Evolutionary conservation across 2,113 vertebrate genomes (phyloP), one percentile per base, ranked within the genome.

Genomic region (Tragelaphus imberbis): DNA sequence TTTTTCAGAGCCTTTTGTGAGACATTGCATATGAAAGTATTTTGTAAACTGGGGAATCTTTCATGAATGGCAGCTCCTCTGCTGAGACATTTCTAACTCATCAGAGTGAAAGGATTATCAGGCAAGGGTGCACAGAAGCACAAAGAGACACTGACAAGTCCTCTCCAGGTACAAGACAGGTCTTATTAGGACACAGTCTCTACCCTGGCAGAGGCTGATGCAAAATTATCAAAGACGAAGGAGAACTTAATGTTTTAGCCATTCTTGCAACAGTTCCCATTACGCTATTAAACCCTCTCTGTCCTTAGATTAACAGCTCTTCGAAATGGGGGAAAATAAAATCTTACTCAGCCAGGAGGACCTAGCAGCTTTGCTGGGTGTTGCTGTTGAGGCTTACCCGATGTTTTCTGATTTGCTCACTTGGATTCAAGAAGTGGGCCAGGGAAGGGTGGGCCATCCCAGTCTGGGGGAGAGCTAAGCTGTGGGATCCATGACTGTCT

Each of bases 301-400:
- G 59, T 49, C 65, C 25, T 84, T 19, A 92, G 36, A 87, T 33
- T 77, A 36, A 53, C 16, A 55, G 5, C 27, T 44, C 59, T 94
- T 86, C 47, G 19, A 77, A 95, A 71, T 51, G 21, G 17, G n/a
- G 68, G 81, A 5, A 33, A 92, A 44, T 27, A 51, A 84, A 40
- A 11, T 81, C 68, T 49, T 21, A 44, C 23, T 80, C 21, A 47
- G 33, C 30, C 21, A 2, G 11, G 56, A 36, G 40, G 51, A 47
- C 9, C 17, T 6, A 7, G 56, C 7, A 15, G 33, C 0, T 87
- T 16, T 16, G 2, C 3, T 1, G 17, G 3, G 13, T 61, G 33
- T 23, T 13, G n/a, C 5, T 23, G 3, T 80, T 36, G 17, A 40
- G 55, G 19, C 49, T 21, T 53, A n/a, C 10, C 16, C 0, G 0